Evolutionary conservation across 1,140 invertebrate genomes (phyloP).

Genomic region (Arctopsyche grandis): DNA sequence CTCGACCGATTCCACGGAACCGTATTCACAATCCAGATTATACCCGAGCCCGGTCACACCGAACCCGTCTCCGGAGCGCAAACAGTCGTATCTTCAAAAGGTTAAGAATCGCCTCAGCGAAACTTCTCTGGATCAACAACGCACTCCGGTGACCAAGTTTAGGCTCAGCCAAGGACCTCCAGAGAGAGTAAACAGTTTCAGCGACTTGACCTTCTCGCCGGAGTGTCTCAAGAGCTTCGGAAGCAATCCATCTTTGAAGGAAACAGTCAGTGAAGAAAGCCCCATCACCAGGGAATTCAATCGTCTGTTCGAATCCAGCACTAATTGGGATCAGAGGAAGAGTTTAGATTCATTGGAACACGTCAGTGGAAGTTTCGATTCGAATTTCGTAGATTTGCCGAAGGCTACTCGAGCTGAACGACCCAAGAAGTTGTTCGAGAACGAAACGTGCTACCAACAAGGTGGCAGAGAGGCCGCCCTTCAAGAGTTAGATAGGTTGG

Average conservation of each 20-base stretch:
- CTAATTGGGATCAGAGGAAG: neutral
- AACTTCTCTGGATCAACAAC: neutral
- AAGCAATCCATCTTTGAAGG: slow-evolving; percentile 8
- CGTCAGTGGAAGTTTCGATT: neutral
- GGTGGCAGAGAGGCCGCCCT: slow-evolving; percentile 45
- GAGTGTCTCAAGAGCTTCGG: slow-evolving; percentile 18
- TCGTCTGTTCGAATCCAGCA: neutral
- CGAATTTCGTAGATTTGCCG: neutral
- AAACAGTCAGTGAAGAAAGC: slow-evolving; percentile 42
- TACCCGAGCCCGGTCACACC: too few relatives aligned
- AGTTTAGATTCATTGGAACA: neutral
- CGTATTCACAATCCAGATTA: neutral
- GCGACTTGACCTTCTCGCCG: slow-evolving; percentile 21
- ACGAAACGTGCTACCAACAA: slow-evolving; percentile 30
- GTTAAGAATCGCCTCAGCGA: slow-evolving; percentile 17
- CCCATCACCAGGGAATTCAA: slow-evolving; percentile 48
- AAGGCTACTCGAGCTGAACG: slow-evolving; percentile 8
- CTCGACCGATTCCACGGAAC: neutral
- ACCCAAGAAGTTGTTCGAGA: slow-evolving; percentile 46
- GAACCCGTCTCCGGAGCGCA: neutral
- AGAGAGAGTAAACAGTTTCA: slow-evolving; percentile 1
- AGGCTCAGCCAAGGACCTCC: too few relatives aligned
- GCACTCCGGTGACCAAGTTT: neutral
- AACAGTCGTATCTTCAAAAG: neutral
- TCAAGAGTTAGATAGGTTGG: slow-evolving; percentile 61